These are phyloP conservation scores for Aspiorhynchus laticeps DNA, from an alignment of 2,113 vertebrate species.

Conservation along the genomic window DNA sequence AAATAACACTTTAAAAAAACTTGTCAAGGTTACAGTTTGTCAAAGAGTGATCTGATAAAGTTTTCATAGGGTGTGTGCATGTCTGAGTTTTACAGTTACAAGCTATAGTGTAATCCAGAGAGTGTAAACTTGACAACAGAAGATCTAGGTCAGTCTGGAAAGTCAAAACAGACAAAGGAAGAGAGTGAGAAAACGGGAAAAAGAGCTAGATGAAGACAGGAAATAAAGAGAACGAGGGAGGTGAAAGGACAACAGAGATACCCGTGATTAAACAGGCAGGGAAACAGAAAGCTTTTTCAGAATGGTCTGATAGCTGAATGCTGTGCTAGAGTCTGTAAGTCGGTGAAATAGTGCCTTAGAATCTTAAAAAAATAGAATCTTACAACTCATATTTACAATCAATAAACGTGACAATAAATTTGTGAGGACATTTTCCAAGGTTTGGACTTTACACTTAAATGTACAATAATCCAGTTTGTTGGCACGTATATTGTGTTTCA, in stretches of 20 bases:
- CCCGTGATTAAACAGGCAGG: conserved; percentile 11
- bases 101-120: neutral
- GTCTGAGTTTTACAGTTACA: neutral
- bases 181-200: conserved; percentile 39
- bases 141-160: neutral
- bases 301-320: neutral
- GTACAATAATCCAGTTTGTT: neutral
- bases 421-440: neutral
- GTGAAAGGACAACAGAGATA: neutral
- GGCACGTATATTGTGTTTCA: too few relatives aligned
- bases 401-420: too few relatives aligned
- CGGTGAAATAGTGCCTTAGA: too few relatives aligned
- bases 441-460: neutral
- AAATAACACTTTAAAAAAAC: neutral
- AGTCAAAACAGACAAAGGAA: conserved; percentile 35
- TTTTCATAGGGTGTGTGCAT: neutral
- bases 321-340: neutral
- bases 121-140: neutral
- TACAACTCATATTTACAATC: neutral
- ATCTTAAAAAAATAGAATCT: too few relatives aligned
- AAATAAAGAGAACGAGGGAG: neutral
- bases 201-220: conserved; percentile 3
- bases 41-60: neutral
- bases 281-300: neutral
- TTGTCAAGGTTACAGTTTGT: neutral